Evolutionary conservation across 2,888 invertebrate genomes (phyloP).

Genomic region (Patella ulyssiponensis): DNA sequence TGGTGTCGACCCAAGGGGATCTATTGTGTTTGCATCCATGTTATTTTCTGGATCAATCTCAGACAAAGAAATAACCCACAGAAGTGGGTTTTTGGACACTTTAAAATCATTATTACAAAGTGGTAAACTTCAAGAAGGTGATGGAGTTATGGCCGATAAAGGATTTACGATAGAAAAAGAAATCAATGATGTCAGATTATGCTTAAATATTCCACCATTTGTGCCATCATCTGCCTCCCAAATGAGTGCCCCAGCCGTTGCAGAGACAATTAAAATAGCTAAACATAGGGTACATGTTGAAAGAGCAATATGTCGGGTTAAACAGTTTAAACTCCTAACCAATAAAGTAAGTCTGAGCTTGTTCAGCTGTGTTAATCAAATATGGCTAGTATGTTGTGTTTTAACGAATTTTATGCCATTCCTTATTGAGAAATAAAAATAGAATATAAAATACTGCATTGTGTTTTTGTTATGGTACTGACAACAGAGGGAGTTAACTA

Average conservation of each 20-base stretch:
- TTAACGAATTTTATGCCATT: slow-evolving; percentile 3
- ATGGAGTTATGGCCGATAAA: not conserved
- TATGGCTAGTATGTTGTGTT: not conserved
- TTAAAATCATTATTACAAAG: not conserved
- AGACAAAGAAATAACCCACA: slow-evolving; percentile 26
- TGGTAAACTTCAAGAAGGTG: not conserved
- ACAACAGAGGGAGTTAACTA: too few relatives aligned
- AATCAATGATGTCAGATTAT: not conserved
- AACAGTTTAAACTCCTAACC: not conserved
- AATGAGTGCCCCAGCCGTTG: not conserved
- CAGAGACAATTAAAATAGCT: not conserved
- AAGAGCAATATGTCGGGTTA: not conserved
- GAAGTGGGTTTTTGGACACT: slow-evolving; percentile 20
- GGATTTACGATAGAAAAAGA: not conserved
- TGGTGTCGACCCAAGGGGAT: slow-evolving; percentile 29
- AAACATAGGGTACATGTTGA: not conserved
- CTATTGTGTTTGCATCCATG: slow-evolving; percentile 28
- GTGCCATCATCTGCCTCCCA: not conserved
- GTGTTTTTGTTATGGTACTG: too few relatives aligned
- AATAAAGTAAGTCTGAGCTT: not conserved
- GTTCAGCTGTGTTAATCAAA: not conserved
- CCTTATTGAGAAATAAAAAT: not conserved
- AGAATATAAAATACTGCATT: too few relatives aligned
- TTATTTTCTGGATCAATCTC: slow-evolving; percentile 29
- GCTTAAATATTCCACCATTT: not conserved